A percentile compares a stretch with the other conserved stretches of the same genome.
These are phyloP conservation scores for Choristoneura rosaceana DNA, from an alignment of 2,888 invertebrate species.

Conservation along the genomic window DNA sequence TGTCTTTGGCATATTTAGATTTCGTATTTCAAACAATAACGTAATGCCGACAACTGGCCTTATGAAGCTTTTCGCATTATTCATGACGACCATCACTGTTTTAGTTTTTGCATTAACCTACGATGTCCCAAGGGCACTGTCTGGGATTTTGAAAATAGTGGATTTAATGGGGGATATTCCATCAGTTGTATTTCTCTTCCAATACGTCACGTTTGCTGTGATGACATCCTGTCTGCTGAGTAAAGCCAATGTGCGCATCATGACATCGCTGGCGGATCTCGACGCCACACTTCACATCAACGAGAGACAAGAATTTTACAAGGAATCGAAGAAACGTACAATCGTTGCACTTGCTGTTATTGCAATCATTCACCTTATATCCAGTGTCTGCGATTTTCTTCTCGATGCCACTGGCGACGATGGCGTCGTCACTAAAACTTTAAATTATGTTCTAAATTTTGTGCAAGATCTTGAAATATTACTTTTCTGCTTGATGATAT, in stretches of 20 bases:
- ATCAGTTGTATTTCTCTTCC: not conserved
- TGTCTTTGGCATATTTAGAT: conserved; percentile 61
- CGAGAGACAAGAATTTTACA: conserved; percentile 52
- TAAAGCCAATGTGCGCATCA: not conserved
- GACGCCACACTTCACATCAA: conserved; percentile 54
- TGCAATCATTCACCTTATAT: conserved; percentile 45
- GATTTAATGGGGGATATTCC: conserved; percentile 49
- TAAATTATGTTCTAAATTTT: conserved; percentile 43
- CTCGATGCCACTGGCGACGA: conserved; percentile 27
- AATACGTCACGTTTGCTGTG: not conserved
- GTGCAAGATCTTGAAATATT: conserved; percentile 62
- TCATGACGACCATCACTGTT: conserved; percentile 45
- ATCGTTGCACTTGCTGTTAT: conserved; percentile 47
- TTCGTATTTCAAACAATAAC: conserved; percentile 49
- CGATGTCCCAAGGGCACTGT: conserved; percentile 42
- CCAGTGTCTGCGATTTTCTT: conserved; percentile 47
- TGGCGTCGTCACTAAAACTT: not conserved
- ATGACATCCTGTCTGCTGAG: not conserved
- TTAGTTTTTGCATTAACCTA: conserved; percentile 44
- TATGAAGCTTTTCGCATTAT: conserved; percentile 54
- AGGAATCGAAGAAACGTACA: conserved; percentile 48
- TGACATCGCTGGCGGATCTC: conserved; percentile 49
- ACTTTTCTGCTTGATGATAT: conserved; percentile 58
- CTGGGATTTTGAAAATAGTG: conserved; percentile 45
- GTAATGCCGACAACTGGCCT: conserved; percentile 49